Conservation (phyloP, 2,113 vertebrate species). For the Mandrillus leucophaeus region DNA sequence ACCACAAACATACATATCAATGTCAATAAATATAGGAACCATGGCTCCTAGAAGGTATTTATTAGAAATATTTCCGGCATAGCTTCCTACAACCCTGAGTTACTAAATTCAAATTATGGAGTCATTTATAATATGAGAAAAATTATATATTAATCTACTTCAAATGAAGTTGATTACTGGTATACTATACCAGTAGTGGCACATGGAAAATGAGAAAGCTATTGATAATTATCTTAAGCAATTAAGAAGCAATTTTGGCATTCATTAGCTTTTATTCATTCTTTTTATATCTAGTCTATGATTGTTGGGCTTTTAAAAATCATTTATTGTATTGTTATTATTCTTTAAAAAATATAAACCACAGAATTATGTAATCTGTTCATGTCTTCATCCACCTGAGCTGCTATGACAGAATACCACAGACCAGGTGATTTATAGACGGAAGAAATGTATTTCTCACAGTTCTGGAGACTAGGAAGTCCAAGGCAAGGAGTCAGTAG, state of each 20-base stretch:
- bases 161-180: background rate
- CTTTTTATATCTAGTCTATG: background rate
- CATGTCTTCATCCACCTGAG: background rate
- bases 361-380: background rate
- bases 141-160: background rate
- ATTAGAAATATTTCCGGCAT: background rate
- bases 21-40: background rate
- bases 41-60: background rate
- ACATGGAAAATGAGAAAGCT: background rate
- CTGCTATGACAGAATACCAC: background rate
- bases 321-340: background rate
- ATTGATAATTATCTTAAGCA: background rate
- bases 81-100: background rate
- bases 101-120: background rate
- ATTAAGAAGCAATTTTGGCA: background rate
- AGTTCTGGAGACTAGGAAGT: too few species aligned
- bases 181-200: background rate
- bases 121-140: background rate
- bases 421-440: background rate
- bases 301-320: background rate
- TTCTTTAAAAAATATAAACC: background rate
- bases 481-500: background rate
- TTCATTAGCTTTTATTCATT: background rate
- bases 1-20: background rate
- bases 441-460: background rate